phyloP scores from a whole-genome alignment of 2,113 vertebrate genomes.

The Limanda limanda region DNA sequence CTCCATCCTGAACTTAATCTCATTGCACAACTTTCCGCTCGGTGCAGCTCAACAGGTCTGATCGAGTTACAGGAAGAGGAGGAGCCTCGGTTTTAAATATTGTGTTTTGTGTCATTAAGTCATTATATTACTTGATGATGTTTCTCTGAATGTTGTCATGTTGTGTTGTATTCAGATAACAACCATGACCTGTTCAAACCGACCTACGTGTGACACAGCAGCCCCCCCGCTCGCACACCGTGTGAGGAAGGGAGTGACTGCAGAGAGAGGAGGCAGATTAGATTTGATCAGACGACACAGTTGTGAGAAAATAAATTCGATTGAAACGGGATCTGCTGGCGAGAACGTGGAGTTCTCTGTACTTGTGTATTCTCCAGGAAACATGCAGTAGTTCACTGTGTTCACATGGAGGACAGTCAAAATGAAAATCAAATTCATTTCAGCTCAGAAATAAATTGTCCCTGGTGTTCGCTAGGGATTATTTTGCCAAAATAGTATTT shows the following conservation, averaged over 20 bases:
- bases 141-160: neutral
- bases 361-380: neutral
- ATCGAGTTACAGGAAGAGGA: neutral
- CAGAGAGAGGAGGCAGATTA: neutral
- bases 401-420: neutral
- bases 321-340: constrained; percentile 11
- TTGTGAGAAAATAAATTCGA: constrained; percentile 4
- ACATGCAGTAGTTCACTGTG: neutral
- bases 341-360: constrained; percentile 15
- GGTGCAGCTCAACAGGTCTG: neutral
- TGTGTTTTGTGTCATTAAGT: neutral
- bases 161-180: constrained; percentile 1
- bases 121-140: neutral
- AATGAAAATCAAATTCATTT: neutral
- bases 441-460: too few species aligned
- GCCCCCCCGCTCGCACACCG: neutral
- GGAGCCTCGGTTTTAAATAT: too few species aligned
- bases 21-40: too few species aligned
- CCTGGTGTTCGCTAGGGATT: too few species aligned
- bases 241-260: constrained; percentile 6
- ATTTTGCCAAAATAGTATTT: too few species aligned
- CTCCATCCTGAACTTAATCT: neutral
- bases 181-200: neutral
- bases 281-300: too few species aligned
- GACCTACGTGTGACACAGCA: neutral